A percentile compares a stretch with the other conserved stretches of the same genome.
These are phyloP conservation scores for Halichondria panicea DNA, from an alignment of 37 sponge, comb jelly and placozoan species.

Conservation along the genomic window DNA sequence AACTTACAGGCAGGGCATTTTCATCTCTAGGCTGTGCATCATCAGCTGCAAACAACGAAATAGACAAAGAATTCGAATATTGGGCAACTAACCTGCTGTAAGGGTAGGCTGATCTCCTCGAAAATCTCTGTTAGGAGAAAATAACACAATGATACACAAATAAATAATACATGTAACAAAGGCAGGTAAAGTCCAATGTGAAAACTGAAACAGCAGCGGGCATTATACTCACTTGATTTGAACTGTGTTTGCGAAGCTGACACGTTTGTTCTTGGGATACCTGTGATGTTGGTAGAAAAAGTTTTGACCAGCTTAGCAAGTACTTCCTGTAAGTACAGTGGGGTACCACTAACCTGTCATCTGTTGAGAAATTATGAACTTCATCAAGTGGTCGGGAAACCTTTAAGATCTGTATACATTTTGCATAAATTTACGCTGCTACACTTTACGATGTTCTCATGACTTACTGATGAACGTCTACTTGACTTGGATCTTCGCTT, in stretches of 20 bases:
- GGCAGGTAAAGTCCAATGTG: neutral
- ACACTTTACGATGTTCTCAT: too few species aligned
- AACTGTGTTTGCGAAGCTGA: constrained; percentile 45
- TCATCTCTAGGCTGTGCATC: too few species aligned
- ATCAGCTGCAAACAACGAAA: too few species aligned
- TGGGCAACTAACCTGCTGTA: neutral
- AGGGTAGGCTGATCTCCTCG: neutral
- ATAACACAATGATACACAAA: neutral
- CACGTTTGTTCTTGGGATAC: constrained; percentile 9
- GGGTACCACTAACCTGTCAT: constrained; percentile 15
- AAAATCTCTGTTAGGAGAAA: constrained; percentile 2
- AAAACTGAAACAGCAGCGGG: neutral
- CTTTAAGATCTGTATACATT: constrained; percentile 34
- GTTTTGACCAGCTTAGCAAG: neutral
- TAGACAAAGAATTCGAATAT: too few species aligned
- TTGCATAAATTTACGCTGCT: too few species aligned
- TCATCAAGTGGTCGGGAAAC: constrained; percentile 21
- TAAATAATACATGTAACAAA: neutral
- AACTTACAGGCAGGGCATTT: too few species aligned
- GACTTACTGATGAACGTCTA: constrained; percentile 8
- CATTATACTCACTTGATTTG: constrained; percentile 37
- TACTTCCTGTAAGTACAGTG: neutral
- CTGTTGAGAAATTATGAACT: constrained; percentile 24
- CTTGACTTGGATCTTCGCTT: neutral
- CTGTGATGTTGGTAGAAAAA: neutral